Conservation (phyloP, 2,113 vertebrate genomes). For the Acrocephalus arundinaceus region DNA sequence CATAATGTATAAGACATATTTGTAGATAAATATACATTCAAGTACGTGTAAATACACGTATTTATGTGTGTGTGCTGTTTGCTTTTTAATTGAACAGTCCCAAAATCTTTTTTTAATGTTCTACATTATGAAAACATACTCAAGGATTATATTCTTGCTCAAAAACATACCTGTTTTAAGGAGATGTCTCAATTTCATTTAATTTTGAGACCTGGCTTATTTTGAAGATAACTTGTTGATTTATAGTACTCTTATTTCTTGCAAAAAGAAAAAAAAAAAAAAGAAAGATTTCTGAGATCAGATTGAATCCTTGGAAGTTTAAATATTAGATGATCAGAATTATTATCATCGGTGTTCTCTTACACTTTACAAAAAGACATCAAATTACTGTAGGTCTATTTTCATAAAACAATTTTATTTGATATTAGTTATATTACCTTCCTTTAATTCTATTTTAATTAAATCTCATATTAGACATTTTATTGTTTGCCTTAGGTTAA, state of each 20-base stretch:
- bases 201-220: neutral
- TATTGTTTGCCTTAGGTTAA: constrained; percentile 44
- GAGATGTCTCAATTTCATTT: neutral
- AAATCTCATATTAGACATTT: constrained; percentile 1
- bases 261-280: neutral
- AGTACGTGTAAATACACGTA: neutral
- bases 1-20: neutral
- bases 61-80: neutral
- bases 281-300: neutral
- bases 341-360: neutral
- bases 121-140: neutral
- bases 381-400: neutral
- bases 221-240: neutral
- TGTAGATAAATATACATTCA: neutral
- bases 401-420: constrained; percentile 31
- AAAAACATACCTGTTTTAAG: neutral
- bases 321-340: neutral
- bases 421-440: neutral
- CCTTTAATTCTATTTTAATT: constrained; percentile 37
- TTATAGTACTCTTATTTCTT: neutral
- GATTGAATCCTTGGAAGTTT: neutral
- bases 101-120: rapidly evolving
- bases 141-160: neutral
- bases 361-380: neutral
- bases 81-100: neutral